phyloP scores from a whole-genome alignment of 2,113 vertebrate species.

The Catharus bicknelli region DNA sequence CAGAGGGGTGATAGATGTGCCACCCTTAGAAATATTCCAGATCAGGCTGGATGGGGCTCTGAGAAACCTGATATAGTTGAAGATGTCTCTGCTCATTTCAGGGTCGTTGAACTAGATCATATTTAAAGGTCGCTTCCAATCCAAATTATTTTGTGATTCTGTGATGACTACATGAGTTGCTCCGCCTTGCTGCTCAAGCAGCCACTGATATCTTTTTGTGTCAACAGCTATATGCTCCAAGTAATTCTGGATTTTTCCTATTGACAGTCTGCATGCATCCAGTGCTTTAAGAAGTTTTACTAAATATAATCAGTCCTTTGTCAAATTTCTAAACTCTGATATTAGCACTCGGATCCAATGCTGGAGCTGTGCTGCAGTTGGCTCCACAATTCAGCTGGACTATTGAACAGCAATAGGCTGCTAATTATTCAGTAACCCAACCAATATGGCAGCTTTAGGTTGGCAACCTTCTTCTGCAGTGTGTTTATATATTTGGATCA shows the following conservation, averaged over 20 bases:
- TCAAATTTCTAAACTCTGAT: background rate
- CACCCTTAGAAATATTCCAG: background rate
- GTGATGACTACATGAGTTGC: background rate
- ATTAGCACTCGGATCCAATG: background rate
- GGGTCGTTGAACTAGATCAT: background rate
- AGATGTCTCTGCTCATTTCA: background rate
- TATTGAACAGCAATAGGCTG: background rate
- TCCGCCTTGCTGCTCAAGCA: background rate
- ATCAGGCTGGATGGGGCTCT: background rate
- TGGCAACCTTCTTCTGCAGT: background rate
- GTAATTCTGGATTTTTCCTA: background rate
- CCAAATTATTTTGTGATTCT: background rate
- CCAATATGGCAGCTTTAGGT: background rate
- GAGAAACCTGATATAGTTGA: background rate
- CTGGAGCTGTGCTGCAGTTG: background rate
- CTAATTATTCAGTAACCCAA: background rate
- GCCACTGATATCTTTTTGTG: background rate
- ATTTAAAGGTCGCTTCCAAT: background rate
- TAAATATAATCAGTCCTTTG: background rate
- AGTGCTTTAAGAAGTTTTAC: background rate
- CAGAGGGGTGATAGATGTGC: background rate
- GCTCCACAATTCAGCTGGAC: background rate
- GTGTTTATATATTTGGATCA: conserved; percentile 1
- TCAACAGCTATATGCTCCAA: background rate
- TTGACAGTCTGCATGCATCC: background rate